A percentile compares a stretch with the other conserved stretches of the same genome.
phyloP scores from a whole-genome alignment of 2,113 vertebrate genomes.

The Gopherus evgoodei region DNA sequence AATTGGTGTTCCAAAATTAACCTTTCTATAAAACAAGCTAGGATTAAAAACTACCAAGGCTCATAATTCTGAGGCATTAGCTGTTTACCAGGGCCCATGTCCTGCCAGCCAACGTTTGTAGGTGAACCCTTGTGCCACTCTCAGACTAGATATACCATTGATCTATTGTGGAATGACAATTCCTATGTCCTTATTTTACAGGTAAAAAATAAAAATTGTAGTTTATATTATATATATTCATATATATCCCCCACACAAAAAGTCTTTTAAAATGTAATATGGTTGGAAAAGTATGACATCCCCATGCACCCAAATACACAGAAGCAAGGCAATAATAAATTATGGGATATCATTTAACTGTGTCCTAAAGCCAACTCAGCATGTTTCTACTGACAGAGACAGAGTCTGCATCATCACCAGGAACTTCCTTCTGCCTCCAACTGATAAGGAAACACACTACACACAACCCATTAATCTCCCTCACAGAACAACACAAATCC shows the following conservation, averaged over 20 bases:
- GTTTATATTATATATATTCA: background rate
- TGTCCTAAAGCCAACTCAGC: background rate
- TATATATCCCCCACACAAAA: rapidly evolving
- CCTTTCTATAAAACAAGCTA: background rate
- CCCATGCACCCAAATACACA: background rate
- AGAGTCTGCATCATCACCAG: background rate
- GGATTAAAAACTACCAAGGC: rapidly evolving
- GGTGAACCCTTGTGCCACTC: background rate
- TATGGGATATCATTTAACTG: background rate
- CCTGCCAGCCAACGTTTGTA: background rate
- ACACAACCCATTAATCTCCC: background rate
- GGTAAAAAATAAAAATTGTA: background rate
- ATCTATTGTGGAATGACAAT: background rate
- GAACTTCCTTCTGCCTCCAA: background rate
- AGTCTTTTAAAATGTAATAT: background rate
- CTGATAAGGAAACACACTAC: background rate
- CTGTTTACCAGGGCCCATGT: background rate
- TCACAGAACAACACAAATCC: background rate
- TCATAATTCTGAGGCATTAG: background rate
- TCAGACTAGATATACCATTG: background rate
- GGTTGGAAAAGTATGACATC: background rate
- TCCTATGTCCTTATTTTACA: background rate
- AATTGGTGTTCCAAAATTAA: background rate
- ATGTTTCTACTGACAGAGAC: background rate
- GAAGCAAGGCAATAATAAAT: background rate